Conservation (phyloP, 2,888 invertebrate genomes). For the Carpatolechia fugitivella region DNA sequence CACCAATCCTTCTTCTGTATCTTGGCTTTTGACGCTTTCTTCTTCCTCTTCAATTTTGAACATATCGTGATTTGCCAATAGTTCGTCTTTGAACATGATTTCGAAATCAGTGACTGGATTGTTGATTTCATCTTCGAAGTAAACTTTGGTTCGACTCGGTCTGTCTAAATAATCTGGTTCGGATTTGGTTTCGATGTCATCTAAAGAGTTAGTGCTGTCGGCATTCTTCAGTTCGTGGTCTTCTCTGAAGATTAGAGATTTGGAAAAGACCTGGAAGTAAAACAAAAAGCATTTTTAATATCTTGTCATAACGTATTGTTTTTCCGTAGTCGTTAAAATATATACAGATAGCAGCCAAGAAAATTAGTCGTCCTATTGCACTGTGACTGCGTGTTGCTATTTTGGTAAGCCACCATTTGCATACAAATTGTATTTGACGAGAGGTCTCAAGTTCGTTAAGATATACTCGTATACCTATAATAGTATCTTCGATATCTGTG, state of each 20-base stretch:
- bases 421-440: no score
- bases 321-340: no score
- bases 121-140: slow-evolving; percentile 73
- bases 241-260: slow-evolving; percentile 73
- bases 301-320: not conserved
- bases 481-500: no score
- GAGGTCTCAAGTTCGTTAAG: no score
- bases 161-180: slow-evolving; percentile 64
- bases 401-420: no score
- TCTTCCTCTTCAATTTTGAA: slow-evolving; percentile 75
- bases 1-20: slow-evolving; percentile 64
- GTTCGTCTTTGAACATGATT: slow-evolving; percentile 77
- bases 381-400: no score
- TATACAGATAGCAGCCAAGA: no score
- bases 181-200: slow-evolving; percentile 68
- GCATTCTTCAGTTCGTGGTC: slow-evolving; percentile 61
- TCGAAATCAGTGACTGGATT: slow-evolving; percentile 74
- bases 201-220: slow-evolving; percentile 53
- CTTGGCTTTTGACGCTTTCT: slow-evolving; percentile 59
- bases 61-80: slow-evolving; percentile 61
- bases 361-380: no score
- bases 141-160: slow-evolving; percentile 70
- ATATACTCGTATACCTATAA: no score
- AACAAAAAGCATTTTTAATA: not conserved
- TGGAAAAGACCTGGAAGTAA: slow-evolving; percentile 69